A percentile compares a stretch with the other conserved stretches of the same genome.
These are phyloP conservation scores for Selene dorsalis DNA, from an alignment of 2,797 vertebrate species.

Conservation along the genomic window DNA sequence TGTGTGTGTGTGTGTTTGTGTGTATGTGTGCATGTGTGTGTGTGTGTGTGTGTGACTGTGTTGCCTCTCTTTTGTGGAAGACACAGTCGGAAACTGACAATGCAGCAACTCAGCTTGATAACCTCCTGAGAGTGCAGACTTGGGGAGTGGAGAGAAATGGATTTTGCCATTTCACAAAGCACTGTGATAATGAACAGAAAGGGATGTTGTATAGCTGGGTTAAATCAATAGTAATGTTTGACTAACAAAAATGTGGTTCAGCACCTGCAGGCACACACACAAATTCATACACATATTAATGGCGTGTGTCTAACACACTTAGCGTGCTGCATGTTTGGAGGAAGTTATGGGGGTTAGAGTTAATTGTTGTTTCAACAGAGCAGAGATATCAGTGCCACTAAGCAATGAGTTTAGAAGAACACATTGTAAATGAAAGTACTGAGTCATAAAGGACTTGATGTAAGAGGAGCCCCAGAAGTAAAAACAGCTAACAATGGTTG, in stretches of 20 bases:
- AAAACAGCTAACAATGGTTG: too few species aligned
- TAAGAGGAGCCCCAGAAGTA: too few species aligned
- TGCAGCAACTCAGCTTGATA: constrained; percentile 35
- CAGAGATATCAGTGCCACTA: background rate
- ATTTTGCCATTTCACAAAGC: constrained; percentile 46
- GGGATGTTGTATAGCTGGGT: constrained; percentile 8
- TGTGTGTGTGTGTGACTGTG: constrained; percentile 2
- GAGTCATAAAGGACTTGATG: background rate
- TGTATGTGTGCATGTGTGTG: constrained; percentile 6
- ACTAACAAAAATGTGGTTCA: constrained; percentile 25
- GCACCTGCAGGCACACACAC: constrained; percentile 16
- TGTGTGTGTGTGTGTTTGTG: constrained; percentile 11
- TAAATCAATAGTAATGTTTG: constrained; percentile 43
- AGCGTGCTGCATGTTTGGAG: background rate
- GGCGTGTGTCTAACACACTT: background rate
- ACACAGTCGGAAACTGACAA: constrained; percentile 57
- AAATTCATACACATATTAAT: constrained; percentile 10
- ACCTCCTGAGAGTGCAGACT: constrained; percentile 38
- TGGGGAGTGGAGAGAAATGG: constrained; percentile 35
- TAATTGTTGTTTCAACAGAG: background rate
- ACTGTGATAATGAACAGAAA: constrained; percentile 36
- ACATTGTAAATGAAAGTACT: constrained; percentile 3
- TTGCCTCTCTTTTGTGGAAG: constrained; percentile 53
- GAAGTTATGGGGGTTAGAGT: background rate
- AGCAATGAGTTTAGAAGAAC: background rate